Evolutionary conservation across 2,113 vertebrate species (phyloP).

Genomic region (Anolis carolinensis): DNA sequence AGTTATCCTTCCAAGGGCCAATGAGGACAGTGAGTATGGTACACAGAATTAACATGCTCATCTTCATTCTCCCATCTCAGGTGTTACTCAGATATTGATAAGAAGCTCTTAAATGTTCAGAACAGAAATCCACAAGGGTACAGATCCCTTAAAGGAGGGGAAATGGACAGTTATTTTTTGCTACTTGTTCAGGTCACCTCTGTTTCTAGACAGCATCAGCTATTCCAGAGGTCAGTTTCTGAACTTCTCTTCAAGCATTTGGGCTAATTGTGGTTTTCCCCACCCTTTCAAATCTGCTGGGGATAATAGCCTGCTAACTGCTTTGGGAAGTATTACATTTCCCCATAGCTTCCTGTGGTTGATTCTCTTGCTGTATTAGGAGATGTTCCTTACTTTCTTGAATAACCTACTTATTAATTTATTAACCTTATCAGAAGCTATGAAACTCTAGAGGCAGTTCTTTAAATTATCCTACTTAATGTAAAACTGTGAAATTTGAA

Average conservation of each 20-base stretch:
- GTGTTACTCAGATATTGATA: neutral
- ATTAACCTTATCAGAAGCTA: constrained; percentile 7
- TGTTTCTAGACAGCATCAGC: neutral
- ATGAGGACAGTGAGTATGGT: neutral
- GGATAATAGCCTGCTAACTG: constrained; percentile 1
- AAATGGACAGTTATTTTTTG: neutral
- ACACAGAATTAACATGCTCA: neutral
- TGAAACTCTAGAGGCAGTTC: neutral
- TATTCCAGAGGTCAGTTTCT: neutral
- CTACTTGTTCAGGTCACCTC: neutral
- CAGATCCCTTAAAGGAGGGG: neutral
- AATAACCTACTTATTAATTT: constrained; percentile 15
- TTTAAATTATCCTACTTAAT: constrained; percentile 8
- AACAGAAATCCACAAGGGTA: neutral
- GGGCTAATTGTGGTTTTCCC: neutral
- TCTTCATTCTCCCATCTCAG: neutral
- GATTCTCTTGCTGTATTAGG: constrained; percentile 16
- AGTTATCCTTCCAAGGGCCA: neutral
- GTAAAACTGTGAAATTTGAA: neutral
- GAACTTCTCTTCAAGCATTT: neutral
- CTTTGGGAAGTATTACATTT: constrained; percentile 28
- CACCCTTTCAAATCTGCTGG: neutral
- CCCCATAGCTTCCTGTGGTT: constrained; percentile 10
- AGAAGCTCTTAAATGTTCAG: neutral
- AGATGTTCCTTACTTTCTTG: constrained; percentile 18